phyloP scores from a whole-genome alignment of 2,888 invertebrate species.

The Drosophila recens region DNA sequence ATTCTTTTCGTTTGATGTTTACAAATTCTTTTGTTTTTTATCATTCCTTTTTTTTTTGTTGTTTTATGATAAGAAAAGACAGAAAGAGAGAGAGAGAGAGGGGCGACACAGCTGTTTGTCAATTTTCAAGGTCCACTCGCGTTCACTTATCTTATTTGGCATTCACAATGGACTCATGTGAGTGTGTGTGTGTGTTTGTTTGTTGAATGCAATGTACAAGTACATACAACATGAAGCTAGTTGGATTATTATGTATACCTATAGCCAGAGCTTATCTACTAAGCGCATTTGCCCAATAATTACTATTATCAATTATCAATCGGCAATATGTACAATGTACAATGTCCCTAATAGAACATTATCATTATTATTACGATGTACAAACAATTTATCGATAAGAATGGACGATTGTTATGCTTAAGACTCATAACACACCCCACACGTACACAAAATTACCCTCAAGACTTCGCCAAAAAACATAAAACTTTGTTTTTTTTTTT shows the following conservation, averaged over 20 bases:
- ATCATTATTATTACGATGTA: slow-evolving; percentile 24
- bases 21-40: slow-evolving; percentile 30
- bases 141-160: slow-evolving; percentile 63
- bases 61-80: slow-evolving; percentile 21
- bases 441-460: background rate
- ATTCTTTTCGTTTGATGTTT: slow-evolving; percentile 22
- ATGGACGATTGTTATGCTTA: slow-evolving; percentile 15
- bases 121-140: slow-evolving; percentile 70
- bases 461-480: background rate
- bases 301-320: slow-evolving; percentile 62
- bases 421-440: slow-evolving; percentile 7
- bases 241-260: slow-evolving; percentile 42
- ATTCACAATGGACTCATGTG: slow-evolving; percentile 39
- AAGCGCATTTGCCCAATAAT: slow-evolving; percentile 68
- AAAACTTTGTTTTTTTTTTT: background rate
- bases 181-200: slow-evolving; percentile 16
- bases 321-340: slow-evolving; percentile 45
- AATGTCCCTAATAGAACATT: slow-evolving; percentile 33
- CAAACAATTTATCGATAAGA: slow-evolving; percentile 45
- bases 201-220: slow-evolving; percentile 38
- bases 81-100: slow-evolving; percentile 17
- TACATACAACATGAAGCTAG: slow-evolving; percentile 21
- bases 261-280: slow-evolving; percentile 60
- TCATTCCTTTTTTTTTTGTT: slow-evolving; percentile 24
- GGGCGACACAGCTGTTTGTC: slow-evolving; percentile 66